Conservation (phyloP, 2,888 invertebrate species). For the Lydus trimaculatus region DNA sequence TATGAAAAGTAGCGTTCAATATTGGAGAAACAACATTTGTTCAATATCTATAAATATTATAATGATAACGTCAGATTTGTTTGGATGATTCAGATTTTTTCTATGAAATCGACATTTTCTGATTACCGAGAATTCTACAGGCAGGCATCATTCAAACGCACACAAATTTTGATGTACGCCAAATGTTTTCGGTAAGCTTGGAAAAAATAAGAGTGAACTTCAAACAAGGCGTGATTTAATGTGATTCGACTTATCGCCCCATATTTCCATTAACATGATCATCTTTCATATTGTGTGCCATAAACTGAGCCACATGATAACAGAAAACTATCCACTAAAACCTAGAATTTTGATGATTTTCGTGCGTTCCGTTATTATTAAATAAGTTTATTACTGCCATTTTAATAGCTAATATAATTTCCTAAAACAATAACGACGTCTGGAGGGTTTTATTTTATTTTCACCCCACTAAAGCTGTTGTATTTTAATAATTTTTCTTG, state of each 20-base stretch:
- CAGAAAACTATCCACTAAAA: neutral
- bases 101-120: neutral
- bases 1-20: neutral
- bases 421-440: conserved; percentile 13
- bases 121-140: neutral
- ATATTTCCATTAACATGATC: neutral
- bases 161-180: too few species aligned
- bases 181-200: too few species aligned
- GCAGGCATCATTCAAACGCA: neutral
- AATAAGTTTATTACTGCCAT: conserved; percentile 17
- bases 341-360: conserved; percentile 15
- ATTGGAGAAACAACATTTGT: neutral
- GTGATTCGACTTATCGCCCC: neutral
- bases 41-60: neutral
- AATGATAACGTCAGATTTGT: neutral
- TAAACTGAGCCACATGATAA: neutral
- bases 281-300: neutral
- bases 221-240: neutral
- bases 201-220: neutral
- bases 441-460: neutral
- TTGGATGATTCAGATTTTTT: neutral
- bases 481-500: neutral
- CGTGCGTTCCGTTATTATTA: conserved; percentile 19
- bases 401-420: conserved; percentile 17
- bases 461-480: neutral